Evolutionary conservation across 1,140 invertebrate species (phyloP).

Genomic region (Sycobia sp.): DNA sequence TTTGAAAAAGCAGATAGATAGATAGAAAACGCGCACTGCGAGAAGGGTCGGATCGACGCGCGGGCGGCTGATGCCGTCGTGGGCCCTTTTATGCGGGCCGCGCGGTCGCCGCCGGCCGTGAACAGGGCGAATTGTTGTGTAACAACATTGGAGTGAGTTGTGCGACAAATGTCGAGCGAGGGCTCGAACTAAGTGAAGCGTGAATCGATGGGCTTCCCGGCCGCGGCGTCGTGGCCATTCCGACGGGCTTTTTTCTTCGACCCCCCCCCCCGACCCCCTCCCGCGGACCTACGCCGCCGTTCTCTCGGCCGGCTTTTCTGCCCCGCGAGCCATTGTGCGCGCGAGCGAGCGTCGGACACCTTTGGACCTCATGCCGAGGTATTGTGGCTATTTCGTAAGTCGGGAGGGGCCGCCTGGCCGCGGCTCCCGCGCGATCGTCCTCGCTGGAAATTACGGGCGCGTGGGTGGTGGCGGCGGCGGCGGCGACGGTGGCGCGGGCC

Average conservation of each 20-base stretch:
- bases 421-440: conserved; percentile 34
- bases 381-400: conserved; percentile 51
- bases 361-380: conserved; percentile 57
- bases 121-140: conserved; percentile 50
- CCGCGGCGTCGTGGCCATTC: conserved; percentile 2
- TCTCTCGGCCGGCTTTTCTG: conserved; percentile 33
- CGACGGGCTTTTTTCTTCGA: neutral
- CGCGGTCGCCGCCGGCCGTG: too few species aligned
- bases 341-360: too few species aligned
- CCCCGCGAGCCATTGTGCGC: conserved; percentile 49
- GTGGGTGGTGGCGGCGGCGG: conserved; percentile 47
- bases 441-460: conserved; percentile 43
- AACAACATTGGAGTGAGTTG: conserved; percentile 59
- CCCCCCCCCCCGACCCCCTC: conserved; percentile 44
- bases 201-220: conserved; percentile 47
- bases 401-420: conserved; percentile 19
- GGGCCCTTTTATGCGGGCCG: neutral
- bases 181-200: conserved; percentile 60
- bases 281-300: conserved; percentile 38
- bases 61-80: neutral
- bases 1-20: neutral
- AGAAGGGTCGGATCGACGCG: neutral
- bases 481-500: conserved; percentile 1
- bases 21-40: neutral
- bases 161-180: conserved; percentile 58